These are phyloP conservation scores for Temnothorax unifasciatus DNA, from an alignment of 2,888 invertebrate genomes.

Conservation along the genomic window DNA sequence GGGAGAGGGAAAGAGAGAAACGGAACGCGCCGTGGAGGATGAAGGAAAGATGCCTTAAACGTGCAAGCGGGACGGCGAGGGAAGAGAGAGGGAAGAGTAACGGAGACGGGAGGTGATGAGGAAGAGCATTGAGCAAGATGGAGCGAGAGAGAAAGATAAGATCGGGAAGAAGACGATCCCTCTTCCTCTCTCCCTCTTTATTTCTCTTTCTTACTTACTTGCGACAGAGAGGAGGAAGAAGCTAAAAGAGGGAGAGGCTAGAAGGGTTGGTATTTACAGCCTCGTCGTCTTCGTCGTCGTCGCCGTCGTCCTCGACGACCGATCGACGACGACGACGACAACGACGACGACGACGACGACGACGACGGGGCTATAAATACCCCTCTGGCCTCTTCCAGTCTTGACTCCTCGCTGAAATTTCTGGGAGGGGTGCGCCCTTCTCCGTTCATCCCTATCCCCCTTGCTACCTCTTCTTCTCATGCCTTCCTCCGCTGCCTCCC, in stretches of 20 bases:
- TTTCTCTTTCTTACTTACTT: not conserved
- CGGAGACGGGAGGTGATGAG: slow-evolving; percentile 30
- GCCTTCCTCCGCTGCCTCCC: not conserved
- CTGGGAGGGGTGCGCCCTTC: slow-evolving; percentile 71
- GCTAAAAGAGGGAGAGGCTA: slow-evolving; percentile 52
- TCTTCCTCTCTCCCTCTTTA: not conserved
- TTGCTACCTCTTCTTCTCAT: slow-evolving; percentile 32
- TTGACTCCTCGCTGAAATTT: slow-evolving; percentile 77
- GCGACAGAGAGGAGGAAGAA: slow-evolving; percentile 5
- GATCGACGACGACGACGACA: slow-evolving; percentile 71
- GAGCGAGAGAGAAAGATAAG: slow-evolving; percentile 57
- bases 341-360: slow-evolving; percentile 68
- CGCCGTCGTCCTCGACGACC: slow-evolving; percentile 53
- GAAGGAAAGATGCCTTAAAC: slow-evolving; percentile 39
- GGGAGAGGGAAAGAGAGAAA: slow-evolving; percentile 12
- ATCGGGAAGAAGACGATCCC: slow-evolving; percentile 61
- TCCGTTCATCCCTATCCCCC: slow-evolving; percentile 55
- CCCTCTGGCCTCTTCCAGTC: slow-evolving; percentile 55
- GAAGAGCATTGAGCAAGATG: slow-evolving; percentile 33
- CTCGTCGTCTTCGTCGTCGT: slow-evolving; percentile 66
- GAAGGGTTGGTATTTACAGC: slow-evolving; percentile 79
- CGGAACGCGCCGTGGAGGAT: slow-evolving; percentile 19
- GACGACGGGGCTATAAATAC: slow-evolving; percentile 65
- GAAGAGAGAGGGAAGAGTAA: slow-evolving; percentile 44
- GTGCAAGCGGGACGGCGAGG: slow-evolving; percentile 41